phyloP scores from a whole-genome alignment of 2,113 vertebrate genomes.

The Channa maculata region DNA sequence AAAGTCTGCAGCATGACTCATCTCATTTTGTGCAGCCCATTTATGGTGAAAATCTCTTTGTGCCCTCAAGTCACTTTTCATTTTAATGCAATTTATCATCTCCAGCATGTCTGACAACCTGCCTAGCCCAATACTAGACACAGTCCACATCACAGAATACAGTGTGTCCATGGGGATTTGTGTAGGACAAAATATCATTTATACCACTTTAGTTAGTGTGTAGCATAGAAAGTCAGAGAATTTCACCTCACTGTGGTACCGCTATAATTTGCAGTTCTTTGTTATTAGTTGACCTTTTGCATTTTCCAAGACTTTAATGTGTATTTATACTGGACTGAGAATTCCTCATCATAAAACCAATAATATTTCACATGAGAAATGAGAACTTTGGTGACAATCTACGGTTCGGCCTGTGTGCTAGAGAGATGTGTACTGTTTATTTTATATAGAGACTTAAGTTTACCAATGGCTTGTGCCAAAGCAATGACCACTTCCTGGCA shows the following conservation, averaged over 20 bases:
- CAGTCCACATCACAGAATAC: slow-evolving; percentile 23
- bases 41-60: slow-evolving; percentile 56
- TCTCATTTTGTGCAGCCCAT: slow-evolving; percentile 36
- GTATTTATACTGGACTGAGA: neutral
- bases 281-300: neutral
- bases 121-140: slow-evolving; percentile 21
- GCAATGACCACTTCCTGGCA: slow-evolving; percentile 98
- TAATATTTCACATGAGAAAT: neutral
- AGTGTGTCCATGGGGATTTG: slow-evolving; percentile 10
- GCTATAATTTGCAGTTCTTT: slow-evolving; percentile 2
- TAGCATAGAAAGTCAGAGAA: neutral
- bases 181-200: slow-evolving; percentile 32
- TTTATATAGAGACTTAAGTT: slow-evolving; percentile 51
- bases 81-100: slow-evolving; percentile 66
- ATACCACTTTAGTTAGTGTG: neutral
- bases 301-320: neutral
- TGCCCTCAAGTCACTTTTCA: slow-evolving; percentile 65
- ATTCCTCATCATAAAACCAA: neutral
- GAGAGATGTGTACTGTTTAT: neutral
- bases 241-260: neutral
- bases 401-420: neutral
- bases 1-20: slow-evolving; percentile 65
- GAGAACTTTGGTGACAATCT: neutral
- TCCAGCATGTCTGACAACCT: slow-evolving; percentile 40
- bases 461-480: slow-evolving; percentile 97